Conservation (phyloP, 2,797 vertebrate genomes). For the Gorsachius magnificus region DNA sequence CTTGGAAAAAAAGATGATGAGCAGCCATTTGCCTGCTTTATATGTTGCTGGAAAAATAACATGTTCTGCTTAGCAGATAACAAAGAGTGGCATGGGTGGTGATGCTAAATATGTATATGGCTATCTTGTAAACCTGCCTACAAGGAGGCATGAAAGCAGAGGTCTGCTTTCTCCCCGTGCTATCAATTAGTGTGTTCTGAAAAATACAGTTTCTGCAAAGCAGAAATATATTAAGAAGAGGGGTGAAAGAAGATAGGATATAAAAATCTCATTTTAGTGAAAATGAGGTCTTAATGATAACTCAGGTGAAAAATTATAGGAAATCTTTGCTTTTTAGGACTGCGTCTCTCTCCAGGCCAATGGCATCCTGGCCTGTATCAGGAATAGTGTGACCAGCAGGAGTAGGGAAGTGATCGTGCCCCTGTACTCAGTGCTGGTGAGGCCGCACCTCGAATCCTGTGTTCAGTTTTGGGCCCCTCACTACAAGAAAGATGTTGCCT, state of each 20-base stretch:
- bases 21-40: slow-evolving; percentile 73
- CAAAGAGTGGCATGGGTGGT: neutral
- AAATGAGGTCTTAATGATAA: slow-evolving; percentile 79
- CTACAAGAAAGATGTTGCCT: too few species aligned
- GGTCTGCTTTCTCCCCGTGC: neutral
- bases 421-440: too few species aligned
- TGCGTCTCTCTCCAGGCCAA: neutral
- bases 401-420: too few species aligned
- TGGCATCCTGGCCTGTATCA: too few species aligned
- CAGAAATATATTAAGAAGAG: slow-evolving; percentile 73
- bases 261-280: slow-evolving; percentile 93
- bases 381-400: too few species aligned
- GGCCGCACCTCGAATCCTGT: too few species aligned
- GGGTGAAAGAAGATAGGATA: slow-evolving; percentile 86
- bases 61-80: slow-evolving; percentile 67
- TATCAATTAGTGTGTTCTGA: slow-evolving; percentile 69
- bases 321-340: neutral
- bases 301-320: neutral
- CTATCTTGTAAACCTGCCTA: slow-evolving; percentile 1
- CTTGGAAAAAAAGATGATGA: slow-evolving; percentile 64
- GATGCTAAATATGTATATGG: neutral
- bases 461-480: too few species aligned
- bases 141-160: slow-evolving; percentile 39
- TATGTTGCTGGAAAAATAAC: slow-evolving; percentile 31
- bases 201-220: slow-evolving; percentile 74